Evolutionary conservation across 2,797 vertebrate species (phyloP).

Genomic region (Sebastolobus altivelis): DNA sequence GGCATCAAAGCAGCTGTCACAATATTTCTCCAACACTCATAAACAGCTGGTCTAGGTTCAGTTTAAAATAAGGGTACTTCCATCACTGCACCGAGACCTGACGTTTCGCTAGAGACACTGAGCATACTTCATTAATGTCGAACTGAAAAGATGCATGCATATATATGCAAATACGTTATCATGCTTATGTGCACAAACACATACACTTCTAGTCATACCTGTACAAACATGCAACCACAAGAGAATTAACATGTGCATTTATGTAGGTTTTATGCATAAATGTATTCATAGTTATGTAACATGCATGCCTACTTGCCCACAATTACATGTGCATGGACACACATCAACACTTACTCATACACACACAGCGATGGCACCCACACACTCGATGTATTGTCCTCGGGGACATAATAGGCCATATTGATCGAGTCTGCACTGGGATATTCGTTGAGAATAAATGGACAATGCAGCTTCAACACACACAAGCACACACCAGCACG

Average conservation of each 20-base stretch:
- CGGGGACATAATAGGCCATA: conserved; percentile 51
- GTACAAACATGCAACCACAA: neutral
- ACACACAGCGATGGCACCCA: conserved; percentile 16
- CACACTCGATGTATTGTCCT: conserved; percentile 48
- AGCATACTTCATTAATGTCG: neutral
- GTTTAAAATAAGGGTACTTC: neutral
- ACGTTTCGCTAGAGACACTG: neutral
- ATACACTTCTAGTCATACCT: neutral
- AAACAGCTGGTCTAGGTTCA: conserved; percentile 19
- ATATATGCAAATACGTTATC: neutral
- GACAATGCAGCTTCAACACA: conserved; percentile 47
- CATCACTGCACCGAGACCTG: neutral
- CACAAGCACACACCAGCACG: neutral
- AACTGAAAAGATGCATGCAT: neutral
- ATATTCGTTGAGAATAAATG: conserved; percentile 58
- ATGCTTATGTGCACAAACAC: neutral
- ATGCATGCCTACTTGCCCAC: neutral
- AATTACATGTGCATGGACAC: conserved; percentile 1
- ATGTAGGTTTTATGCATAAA: neutral
- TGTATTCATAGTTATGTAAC: neutral
- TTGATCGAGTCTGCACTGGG: conserved; percentile 49
- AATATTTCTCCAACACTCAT: conserved; percentile 32
- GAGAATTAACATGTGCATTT: neutral
- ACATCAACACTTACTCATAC: neutral
- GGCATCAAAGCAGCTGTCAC: conserved; percentile 50